These are phyloP conservation scores for Xyliphius kryptos DNA, from an alignment of 2,113 vertebrate genomes.

Conservation along the genomic window DNA sequence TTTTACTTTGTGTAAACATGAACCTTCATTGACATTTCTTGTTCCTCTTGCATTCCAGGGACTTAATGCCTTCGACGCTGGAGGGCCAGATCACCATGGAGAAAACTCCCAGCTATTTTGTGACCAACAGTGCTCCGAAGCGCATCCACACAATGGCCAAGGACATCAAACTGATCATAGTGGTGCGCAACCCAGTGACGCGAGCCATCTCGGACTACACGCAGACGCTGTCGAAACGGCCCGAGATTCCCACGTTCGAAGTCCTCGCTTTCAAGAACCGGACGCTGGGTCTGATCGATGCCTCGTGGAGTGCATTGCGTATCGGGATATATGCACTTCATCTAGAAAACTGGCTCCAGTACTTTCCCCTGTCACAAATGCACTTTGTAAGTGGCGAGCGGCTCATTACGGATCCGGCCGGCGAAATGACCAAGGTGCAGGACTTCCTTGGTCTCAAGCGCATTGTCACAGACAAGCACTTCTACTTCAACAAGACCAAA, in stretches of 20 bases:
- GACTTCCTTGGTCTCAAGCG: constrained; percentile 91
- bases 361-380: constrained; percentile 94
- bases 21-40: not conserved
- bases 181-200: too few relatives aligned
- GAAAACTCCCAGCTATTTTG: constrained; percentile 98
- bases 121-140: constrained; percentile 86
- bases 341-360: constrained; percentile 96
- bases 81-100: constrained; percentile 98
- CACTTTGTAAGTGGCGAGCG: constrained; percentile 93
- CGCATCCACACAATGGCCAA: constrained; percentile 94
- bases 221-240: constrained; percentile 93
- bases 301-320: constrained; percentile 91
- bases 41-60: constrained; percentile 65
- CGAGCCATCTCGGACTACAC: too few relatives aligned
- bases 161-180: constrained; percentile 94
- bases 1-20: too few relatives aligned
- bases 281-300: constrained; percentile 89
- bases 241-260: constrained; percentile 92
- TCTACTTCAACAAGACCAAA: constrained; percentile 98
- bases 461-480: constrained; percentile 92
- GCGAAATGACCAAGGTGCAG: constrained; percentile 97
- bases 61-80: constrained; percentile 92
- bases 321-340: constrained; percentile 95
- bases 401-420: constrained; percentile 88
- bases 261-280: constrained; percentile 97